These are phyloP conservation scores for Drosophila repletoides DNA, from an alignment of 1,140 invertebrate species.

Conservation along the genomic window DNA sequence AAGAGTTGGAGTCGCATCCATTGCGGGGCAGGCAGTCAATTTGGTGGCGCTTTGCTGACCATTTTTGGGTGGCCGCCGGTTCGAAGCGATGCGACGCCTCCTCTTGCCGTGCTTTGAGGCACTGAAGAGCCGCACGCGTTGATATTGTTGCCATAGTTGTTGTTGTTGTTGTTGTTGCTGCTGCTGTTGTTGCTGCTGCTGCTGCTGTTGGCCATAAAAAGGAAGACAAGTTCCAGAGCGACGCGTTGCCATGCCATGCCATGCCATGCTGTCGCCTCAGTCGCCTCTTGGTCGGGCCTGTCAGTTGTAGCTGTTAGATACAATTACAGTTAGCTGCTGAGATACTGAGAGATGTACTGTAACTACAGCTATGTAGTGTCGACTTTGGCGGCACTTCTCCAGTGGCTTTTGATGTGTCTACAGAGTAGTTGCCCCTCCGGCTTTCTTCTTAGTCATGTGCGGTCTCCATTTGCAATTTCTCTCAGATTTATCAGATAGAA, in stretches of 20 bases:
- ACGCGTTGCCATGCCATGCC: conserved; percentile 71
- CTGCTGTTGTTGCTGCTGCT: conserved; percentile 1
- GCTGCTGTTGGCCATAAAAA: conserved; percentile 67
- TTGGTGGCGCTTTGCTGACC: conserved; percentile 74
- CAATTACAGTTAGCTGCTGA: conserved; percentile 74
- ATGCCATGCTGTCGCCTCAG: conserved; percentile 39
- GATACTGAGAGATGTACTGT: conserved; percentile 21
- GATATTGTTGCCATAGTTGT: conserved; percentile 20
- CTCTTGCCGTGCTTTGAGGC: conserved; percentile 1
- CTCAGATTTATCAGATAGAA: conserved; percentile 36
- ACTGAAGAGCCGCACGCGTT: conserved; percentile 46
- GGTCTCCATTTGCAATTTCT: conserved; percentile 29
- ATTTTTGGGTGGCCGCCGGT: conserved; percentile 70
- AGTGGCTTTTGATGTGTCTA: conserved; percentile 64
- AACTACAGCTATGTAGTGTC: conserved; percentile 45
- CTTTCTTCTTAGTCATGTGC: conserved; percentile 56
- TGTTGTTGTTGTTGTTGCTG: conserved; percentile 31
- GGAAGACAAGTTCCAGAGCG: conserved; percentile 71
- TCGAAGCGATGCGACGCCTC: conserved; percentile 27
- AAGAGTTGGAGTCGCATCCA: conserved; percentile 31
- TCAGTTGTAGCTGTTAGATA: conserved; percentile 76
- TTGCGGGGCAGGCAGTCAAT: conserved; percentile 42
- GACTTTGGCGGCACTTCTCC: conserved; percentile 61
- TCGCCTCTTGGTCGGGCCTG: conserved; percentile 40
- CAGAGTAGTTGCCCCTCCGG: conserved; percentile 44